phyloP scores from a whole-genome alignment of 2,888 invertebrate genomes.

The Megastigmus dorsalis region DNA sequence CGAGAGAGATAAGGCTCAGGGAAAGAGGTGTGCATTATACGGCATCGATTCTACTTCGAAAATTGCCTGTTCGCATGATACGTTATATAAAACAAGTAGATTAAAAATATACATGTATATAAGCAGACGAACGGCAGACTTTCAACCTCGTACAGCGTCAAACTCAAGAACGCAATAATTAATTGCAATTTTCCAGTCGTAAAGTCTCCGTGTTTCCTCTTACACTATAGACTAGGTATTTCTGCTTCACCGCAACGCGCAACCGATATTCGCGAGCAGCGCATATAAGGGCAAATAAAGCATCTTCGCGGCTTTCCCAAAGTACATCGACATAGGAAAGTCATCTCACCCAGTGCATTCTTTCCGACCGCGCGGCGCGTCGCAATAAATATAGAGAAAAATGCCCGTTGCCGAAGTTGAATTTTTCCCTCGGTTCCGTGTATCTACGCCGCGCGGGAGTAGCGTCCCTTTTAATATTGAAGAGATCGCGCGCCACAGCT shows the following conservation, averaged over 20 bases:
- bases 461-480: slow-evolving; percentile 21
- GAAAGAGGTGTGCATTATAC: slow-evolving; percentile 27
- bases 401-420: background rate
- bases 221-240: too few species aligned
- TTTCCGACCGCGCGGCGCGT: background rate
- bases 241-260: too few species aligned
- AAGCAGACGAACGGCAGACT: too few species aligned
- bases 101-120: too few species aligned
- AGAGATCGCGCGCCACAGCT: background rate
- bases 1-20: slow-evolving; percentile 18
- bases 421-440: background rate
- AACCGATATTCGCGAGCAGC: background rate
- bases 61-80: slow-evolving; percentile 33
- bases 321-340: background rate
- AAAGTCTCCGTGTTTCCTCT: too few species aligned
- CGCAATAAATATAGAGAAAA: slow-evolving; percentile 1
- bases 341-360: background rate
- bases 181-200: too few species aligned
- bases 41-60: slow-evolving; percentile 39
- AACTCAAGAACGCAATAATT: too few species aligned
- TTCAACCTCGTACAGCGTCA: too few species aligned
- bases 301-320: background rate
- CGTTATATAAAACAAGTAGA: too few species aligned
- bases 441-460: slow-evolving; percentile 4
- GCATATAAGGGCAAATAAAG: background rate